Conservation (phyloP, 2,113 vertebrate species). For the Syrrhaptes paradoxus region DNA sequence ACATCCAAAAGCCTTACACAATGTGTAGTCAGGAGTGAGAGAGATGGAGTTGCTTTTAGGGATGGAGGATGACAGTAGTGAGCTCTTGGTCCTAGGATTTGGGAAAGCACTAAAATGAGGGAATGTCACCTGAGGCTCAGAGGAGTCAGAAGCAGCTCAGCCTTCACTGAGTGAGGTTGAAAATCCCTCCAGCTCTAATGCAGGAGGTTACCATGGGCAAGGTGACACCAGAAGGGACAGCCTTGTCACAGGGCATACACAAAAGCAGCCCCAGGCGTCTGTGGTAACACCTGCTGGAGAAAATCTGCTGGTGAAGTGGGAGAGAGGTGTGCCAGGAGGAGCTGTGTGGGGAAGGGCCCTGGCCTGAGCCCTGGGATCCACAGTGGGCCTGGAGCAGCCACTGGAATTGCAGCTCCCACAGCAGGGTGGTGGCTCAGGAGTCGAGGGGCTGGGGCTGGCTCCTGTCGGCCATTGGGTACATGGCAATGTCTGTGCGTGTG, state of each 20-base stretch:
- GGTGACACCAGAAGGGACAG: background rate
- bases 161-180: background rate
- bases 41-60: background rate
- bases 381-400: background rate
- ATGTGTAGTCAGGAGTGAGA: background rate
- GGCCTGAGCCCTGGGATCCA: background rate
- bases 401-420: too few species aligned
- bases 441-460: background rate
- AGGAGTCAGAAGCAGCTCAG: background rate
- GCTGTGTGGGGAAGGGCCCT: background rate
- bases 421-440: background rate
- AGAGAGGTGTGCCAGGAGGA: background rate
- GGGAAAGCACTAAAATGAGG: background rate
- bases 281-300: background rate
- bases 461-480: background rate
- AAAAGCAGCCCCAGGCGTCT: background rate
- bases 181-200: background rate
- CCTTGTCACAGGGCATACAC: background rate
- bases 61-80: background rate
- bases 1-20: background rate
- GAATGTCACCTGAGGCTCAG: background rate
- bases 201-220: background rate
- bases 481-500: fast-evolving
- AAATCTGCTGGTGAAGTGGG: background rate
- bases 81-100: background rate